Evolutionary conservation across 2,888 invertebrate genomes (phyloP), one percentile per base, ranked within the genome.

Genomic region (Dysmachus trigonus): DNA sequence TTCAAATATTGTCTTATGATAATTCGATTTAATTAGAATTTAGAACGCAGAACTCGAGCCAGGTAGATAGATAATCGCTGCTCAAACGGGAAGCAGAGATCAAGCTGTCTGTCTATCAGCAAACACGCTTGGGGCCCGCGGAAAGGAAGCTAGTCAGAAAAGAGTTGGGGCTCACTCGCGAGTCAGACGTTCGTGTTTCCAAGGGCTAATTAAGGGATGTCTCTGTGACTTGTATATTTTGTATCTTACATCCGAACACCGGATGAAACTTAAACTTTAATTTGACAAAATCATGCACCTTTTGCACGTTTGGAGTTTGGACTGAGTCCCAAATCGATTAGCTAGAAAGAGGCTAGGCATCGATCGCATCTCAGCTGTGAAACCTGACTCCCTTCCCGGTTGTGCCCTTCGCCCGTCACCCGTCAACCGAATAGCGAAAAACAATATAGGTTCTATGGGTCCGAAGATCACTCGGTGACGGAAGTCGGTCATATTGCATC

Each of bases 401-500:
- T 1, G 22, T 2, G 13, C 62, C 62, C 27, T 62, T 27, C 22
- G 27, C 27, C 27, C 62, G 5, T 27, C 62, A 2, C 8, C 27
- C 62, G 5, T 27, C 62, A 2, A 7, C 27, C 27, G 2, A 62
- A 62, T 62, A 62, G 62, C 62, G 27, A 18, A 62, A 4, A 62
- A 4, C 13, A 53, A 10, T 10, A 2, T 1, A 62, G 62, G 22
- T 18, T 15, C 38, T 41, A 10, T 3, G 62, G 10, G 22, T 13
- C 47, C 18, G 62, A 7, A 22, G 33, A 73, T 73, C 33, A 38
- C 77, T 18, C 30, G 13, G 53, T 62, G 62, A 81, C 83, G 83
- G 83, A 83, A 83, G 83, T 83, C 83, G 83, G 72, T 83, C 83
- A 83, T 15, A 83, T 83, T 83, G 83, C 83, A 83, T 83, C 83